These are phyloP conservation scores for Ptycholaimellus sp. DNA, from an alignment of 2,888 invertebrate genomes.

Conservation along the genomic window DNA sequence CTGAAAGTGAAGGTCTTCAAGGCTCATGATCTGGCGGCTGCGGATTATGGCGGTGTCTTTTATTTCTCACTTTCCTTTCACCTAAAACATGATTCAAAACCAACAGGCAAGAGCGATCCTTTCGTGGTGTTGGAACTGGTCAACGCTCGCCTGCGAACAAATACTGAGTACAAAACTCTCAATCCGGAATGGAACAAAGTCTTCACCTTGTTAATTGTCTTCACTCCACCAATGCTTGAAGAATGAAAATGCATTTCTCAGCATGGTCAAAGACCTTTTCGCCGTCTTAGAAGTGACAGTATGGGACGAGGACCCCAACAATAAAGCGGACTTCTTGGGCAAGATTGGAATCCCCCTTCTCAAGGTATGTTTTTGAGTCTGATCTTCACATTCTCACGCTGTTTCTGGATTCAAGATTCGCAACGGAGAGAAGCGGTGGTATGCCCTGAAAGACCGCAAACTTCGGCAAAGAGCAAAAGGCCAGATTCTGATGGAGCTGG, in stretches of 20 bases:
- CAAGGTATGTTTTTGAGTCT: too few species aligned
- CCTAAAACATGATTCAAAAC: too few species aligned
- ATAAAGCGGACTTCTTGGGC: conserved; percentile 76
- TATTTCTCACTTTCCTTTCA: too few species aligned
- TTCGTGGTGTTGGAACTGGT: conserved; percentile 87
- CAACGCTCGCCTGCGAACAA: conserved; percentile 83
- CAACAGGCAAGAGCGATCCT: conserved; percentile 85
- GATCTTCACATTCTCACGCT: too few species aligned
- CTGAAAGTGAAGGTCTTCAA: conserved; percentile 70
- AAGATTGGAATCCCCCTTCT: conserved; percentile 65
- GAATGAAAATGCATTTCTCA: conserved; percentile 16
- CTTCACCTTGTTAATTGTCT: conserved; percentile 69
- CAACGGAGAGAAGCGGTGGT: conserved; percentile 81
- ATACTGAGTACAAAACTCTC: conserved; percentile 91
- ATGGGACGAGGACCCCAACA: conserved; percentile 88
- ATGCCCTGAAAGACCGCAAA: conserved; percentile 81
- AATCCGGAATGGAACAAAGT: conserved; percentile 94
- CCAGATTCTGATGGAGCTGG: conserved; percentile 70
- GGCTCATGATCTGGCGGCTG: conserved; percentile 60
- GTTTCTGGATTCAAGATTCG: conserved; percentile 41
- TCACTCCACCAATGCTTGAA: too few species aligned
- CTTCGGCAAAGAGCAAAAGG: conserved; percentile 66
- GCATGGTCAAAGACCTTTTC: conserved; percentile 55
- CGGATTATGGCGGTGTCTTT: conserved; percentile 67
- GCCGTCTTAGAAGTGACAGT: conserved; percentile 78